Conservation (phyloP, 2,113 vertebrate genomes). For the Puffinus mauretanicus region DNA sequence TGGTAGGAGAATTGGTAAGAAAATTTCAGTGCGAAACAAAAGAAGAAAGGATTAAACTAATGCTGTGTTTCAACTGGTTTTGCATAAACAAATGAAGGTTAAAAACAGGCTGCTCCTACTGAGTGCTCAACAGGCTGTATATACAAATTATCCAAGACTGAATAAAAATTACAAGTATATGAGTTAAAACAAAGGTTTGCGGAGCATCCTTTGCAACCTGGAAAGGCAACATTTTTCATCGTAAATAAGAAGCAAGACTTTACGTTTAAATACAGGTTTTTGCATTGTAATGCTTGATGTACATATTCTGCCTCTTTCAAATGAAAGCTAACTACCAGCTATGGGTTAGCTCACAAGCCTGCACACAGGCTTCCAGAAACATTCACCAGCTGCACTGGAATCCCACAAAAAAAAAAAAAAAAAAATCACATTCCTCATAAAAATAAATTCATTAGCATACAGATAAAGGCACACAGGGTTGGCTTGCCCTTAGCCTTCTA, state of each 20-base stretch:
- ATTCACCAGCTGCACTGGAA: neutral
- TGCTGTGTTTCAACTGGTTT: neutral
- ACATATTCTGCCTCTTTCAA: neutral
- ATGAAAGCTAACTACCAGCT: neutral
- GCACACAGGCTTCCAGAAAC: neutral
- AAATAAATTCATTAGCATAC: neutral
- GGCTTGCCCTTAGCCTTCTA: neutral
- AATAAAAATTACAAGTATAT: neutral
- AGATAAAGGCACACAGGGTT: neutral
- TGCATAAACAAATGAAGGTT: conserved; percentile 33
- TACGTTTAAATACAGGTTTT: neutral
- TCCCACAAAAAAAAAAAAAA: neutral
- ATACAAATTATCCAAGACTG: neutral
- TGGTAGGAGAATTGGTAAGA: neutral
- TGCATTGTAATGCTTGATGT: neutral
- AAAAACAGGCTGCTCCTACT: conserved; percentile 11
- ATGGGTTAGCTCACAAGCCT: neutral
- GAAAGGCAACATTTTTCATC: neutral
- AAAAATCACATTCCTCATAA: neutral
- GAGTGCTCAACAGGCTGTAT: neutral
- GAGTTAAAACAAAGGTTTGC: neutral
- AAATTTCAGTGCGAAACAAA: neutral
- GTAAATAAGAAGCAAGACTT: neutral
- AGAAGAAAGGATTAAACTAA: conserved; percentile 23
- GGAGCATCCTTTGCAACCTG: neutral